phyloP scores from a whole-genome alignment of 2,888 invertebrate species.

The Volucella bombylans region DNA sequence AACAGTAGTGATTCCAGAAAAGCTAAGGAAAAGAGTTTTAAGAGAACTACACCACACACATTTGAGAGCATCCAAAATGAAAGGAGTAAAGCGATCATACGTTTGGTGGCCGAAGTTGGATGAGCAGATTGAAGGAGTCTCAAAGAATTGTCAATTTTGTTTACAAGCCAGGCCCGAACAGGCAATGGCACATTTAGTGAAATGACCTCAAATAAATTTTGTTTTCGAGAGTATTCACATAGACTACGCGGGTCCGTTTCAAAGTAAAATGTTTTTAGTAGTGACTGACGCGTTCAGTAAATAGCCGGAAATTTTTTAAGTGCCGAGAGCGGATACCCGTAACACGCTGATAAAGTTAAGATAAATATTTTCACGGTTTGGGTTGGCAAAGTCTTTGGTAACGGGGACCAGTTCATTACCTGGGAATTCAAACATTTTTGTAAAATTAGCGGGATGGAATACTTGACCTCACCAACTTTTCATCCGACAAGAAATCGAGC shows the following conservation, averaged over 20 bases:
- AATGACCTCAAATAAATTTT: conserved; percentile 10
- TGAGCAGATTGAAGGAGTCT: conserved; percentile 6
- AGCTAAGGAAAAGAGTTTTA: not conserved
- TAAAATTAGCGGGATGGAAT: no score
- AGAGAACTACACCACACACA: conserved; percentile 10
- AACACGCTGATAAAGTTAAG: no score
- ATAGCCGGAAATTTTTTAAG: not conserved
- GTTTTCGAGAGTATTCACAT: conserved; percentile 9
- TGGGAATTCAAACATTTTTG: no score
- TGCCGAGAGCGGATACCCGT: not conserved
- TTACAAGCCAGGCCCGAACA: conserved; percentile 2
- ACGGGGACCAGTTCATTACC: no score
- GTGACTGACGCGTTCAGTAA: conserved; percentile 3
- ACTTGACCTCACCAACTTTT: no score
- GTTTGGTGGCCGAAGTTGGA: conserved; percentile 27
- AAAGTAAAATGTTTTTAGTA: conserved; percentile 22
- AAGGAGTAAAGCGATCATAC: conserved; percentile 22
- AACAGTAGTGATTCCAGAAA: conserved; percentile 12
- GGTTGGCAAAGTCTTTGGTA: no score
- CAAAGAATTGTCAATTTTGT: conserved; percentile 7
- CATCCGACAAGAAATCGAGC: no score
- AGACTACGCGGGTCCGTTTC: not conserved
- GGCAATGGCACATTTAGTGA: no score
- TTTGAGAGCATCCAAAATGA: conserved; percentile 19
- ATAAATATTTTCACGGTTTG: no score